phyloP scores from a whole-genome alignment of 2,797 vertebrate genomes.

The Notoglanidium macrostoma region DNA sequence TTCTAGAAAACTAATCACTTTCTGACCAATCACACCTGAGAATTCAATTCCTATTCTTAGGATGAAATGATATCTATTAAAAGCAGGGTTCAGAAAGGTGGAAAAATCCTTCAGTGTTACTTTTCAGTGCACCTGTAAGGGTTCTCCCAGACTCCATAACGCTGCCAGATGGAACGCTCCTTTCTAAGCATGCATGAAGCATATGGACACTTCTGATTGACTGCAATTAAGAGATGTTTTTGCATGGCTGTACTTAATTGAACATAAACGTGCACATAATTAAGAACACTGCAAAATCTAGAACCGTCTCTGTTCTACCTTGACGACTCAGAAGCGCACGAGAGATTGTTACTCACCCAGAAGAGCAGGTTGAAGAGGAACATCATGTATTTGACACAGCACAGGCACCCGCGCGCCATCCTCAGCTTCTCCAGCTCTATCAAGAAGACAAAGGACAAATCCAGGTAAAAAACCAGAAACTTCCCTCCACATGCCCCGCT shows the following conservation, averaged over 20 bases:
- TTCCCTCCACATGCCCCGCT: slow-evolving; percentile 79
- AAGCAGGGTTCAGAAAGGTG: neutral
- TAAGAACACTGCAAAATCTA: neutral
- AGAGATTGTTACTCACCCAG: slow-evolving; percentile 84
- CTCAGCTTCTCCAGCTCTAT: slow-evolving; percentile 85
- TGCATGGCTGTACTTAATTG: neutral
- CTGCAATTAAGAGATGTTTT: neutral
- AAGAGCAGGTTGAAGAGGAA: slow-evolving; percentile 99
- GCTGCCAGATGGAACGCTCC: neutral
- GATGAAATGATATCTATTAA: neutral
- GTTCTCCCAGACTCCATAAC: neutral
- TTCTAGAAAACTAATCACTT: neutral
- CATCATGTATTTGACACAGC: slow-evolving; percentile 98
- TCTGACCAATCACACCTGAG: neutral
- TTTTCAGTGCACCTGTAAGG: neutral
- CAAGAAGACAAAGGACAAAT: slow-evolving; percentile 85
- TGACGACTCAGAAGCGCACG: neutral
- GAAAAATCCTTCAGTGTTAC: neutral
- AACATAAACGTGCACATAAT: neutral
- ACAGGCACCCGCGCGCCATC: slow-evolving; percentile 98
- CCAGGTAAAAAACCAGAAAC: slow-evolving; percentile 89
- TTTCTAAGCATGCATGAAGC: neutral
- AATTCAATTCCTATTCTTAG: neutral
- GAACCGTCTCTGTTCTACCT: no score
- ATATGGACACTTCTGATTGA: neutral